These are phyloP conservation scores for Bombus cullumanus DNA, from an alignment of 1,140 invertebrate species.

Conservation along the genomic window DNA sequence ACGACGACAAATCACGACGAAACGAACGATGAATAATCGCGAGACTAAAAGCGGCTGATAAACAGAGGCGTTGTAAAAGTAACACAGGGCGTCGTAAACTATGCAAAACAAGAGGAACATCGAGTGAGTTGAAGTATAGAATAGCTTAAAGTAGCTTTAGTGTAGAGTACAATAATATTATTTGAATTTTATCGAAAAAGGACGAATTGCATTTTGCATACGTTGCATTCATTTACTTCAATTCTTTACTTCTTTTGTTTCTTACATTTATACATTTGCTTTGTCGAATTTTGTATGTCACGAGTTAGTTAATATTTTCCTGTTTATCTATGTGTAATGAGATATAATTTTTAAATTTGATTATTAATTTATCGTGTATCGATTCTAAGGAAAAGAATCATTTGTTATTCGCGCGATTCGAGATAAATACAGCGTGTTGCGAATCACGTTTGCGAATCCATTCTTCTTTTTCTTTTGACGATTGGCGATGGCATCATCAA, in stretches of 20 bases:
- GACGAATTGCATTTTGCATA: background rate
- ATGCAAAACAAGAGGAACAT: background rate
- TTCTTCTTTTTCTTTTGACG: conserved; percentile 13
- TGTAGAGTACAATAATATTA: background rate
- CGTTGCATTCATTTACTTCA: background rate
- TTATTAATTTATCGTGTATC: background rate
- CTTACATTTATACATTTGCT: background rate
- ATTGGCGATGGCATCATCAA: background rate
- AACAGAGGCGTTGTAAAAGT: conserved; percentile 2
- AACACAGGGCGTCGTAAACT: background rate
- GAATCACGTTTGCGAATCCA: conserved; percentile 23
- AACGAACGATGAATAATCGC: conserved; percentile 29
- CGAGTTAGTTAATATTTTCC: background rate
- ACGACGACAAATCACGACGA: background rate
- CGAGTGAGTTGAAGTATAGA: background rate
- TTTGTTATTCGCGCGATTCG: background rate
- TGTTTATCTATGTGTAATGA: background rate
- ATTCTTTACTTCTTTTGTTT: too few species aligned
- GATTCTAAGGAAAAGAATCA: background rate
- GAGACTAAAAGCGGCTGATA: background rate
- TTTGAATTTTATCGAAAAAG: too few species aligned
- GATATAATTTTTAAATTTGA: background rate
- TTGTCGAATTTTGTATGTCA: background rate
- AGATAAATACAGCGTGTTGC: background rate
- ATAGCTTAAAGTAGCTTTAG: background rate